Percentiles rank a stretch among this genome's conserved stretches.
These are phyloP conservation scores for Scopus umbretta DNA, from an alignment of 2,113 vertebrate genomes.

Conservation along the genomic window DNA sequence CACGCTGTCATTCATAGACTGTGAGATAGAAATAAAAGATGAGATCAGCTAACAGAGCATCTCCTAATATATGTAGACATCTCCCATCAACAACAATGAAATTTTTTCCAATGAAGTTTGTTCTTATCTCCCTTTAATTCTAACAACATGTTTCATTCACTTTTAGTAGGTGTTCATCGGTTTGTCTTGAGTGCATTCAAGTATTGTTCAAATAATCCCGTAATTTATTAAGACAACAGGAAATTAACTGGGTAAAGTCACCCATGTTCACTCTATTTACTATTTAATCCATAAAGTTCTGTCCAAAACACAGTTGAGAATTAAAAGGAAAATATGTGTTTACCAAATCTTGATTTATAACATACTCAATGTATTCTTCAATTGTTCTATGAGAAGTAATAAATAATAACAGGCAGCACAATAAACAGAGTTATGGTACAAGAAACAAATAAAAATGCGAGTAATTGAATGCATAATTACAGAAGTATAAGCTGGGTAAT, in stretches of 20 bases:
- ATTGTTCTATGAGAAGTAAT: neutral
- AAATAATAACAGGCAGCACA: neutral
- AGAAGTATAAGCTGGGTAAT: neutral
- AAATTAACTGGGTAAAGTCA: neutral
- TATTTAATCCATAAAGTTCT: neutral
- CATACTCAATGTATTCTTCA: neutral
- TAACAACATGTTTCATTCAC: neutral
- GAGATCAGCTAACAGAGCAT: neutral
- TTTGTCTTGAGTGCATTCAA: neutral
- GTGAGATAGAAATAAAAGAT: neutral
- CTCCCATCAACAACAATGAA: neutral
- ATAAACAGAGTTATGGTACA: neutral
- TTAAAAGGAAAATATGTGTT: neutral
- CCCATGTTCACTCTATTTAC: neutral
- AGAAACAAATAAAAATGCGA: neutral
- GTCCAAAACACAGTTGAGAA: neutral
- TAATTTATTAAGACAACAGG: neutral
- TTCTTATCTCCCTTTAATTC: neutral
- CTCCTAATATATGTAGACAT: neutral
- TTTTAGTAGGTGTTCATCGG: neutral
- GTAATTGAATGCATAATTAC: neutral
- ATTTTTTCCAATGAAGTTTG: neutral
- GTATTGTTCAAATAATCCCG: neutral
- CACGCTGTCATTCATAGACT: neutral
- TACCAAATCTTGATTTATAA: neutral